A percentile compares a stretch with the other conserved stretches of the same genome.
These are phyloP conservation scores for Neoarius graeffei DNA, from an alignment of 2,113 vertebrate species.

Conservation along the genomic window DNA sequence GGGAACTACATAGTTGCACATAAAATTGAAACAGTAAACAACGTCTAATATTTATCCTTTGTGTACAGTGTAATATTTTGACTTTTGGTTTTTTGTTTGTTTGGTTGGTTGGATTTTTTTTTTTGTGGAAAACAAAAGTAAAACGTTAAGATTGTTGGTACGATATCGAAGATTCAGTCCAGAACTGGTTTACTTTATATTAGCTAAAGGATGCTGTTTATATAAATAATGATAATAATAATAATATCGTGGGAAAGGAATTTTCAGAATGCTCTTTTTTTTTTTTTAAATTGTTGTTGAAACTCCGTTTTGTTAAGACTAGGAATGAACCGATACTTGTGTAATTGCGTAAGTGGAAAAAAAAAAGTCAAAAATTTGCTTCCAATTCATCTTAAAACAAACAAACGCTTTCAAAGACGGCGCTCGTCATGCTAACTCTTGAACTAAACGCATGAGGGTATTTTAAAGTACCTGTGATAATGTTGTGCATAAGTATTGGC, in stretches of 20 bases:
- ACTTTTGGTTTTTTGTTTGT: background rate
- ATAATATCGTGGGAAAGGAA: background rate
- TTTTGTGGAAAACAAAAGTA: constrained; percentile 25
- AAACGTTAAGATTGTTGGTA: constrained; percentile 31
- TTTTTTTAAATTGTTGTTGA: background rate
- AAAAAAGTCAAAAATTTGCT: background rate
- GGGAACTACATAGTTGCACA: constrained; percentile 59
- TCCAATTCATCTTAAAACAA: background rate
- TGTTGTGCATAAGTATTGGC: constrained; percentile 8
- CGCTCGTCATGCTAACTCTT: background rate
- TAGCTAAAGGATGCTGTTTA: background rate
- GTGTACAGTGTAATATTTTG: constrained; percentile 42
- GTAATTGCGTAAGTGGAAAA: background rate
- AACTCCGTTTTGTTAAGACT: background rate
- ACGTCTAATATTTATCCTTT: constrained; percentile 56
- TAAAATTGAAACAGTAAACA: constrained; percentile 58
- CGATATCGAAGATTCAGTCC: constrained; percentile 14
- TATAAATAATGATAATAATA: background rate
- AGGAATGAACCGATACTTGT: background rate
- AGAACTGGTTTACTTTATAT: constrained; percentile 28
- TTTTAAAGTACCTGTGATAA: no score
- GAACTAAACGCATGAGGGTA: no score
- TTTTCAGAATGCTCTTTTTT: background rate
- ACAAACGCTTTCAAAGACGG: background rate
- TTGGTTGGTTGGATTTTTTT: background rate